These are phyloP conservation scores for Brachyhypopomus occidentalis DNA, from an alignment of 2,113 vertebrate species.

Conservation along the genomic window DNA sequence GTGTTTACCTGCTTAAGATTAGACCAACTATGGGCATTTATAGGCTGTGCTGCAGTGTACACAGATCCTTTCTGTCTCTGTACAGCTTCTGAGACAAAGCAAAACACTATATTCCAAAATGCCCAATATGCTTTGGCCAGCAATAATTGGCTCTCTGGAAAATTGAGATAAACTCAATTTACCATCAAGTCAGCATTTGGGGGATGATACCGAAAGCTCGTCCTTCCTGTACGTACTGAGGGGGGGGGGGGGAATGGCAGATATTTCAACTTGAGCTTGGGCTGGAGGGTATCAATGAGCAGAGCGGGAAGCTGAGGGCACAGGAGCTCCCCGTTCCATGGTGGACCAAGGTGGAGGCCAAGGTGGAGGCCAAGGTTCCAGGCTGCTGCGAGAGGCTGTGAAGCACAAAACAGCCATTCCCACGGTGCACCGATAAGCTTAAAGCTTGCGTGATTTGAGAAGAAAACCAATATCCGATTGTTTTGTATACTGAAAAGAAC, in stretches of 20 bases:
- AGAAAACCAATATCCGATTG: neutral
- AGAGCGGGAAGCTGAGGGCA: slow-evolving; percentile 20
- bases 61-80: slow-evolving; percentile 16
- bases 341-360: neutral
- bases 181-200: slow-evolving; percentile 6
- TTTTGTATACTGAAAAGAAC: no score
- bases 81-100: slow-evolving; percentile 7
- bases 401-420: no score
- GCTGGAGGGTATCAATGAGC: slow-evolving; percentile 8
- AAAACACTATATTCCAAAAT: slow-evolving; percentile 5
- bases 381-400: no score
- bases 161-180: slow-evolving; percentile 49
- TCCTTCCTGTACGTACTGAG: slow-evolving; percentile 14
- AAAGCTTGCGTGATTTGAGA: neutral
- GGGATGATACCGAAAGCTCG: slow-evolving; percentile 45
- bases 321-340: neutral
- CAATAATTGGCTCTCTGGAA: slow-evolving; percentile 40
- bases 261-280: slow-evolving; percentile 36
- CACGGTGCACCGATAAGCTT: no score
- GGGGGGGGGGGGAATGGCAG: neutral
- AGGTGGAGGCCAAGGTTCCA: neutral
- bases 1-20: neutral
- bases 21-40: neutral
- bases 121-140: neutral
- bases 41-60: neutral